These are phyloP conservation scores for Temnothorax nylanderi DNA, from an alignment of 1,140 invertebrate species.

Conservation along the genomic window DNA sequence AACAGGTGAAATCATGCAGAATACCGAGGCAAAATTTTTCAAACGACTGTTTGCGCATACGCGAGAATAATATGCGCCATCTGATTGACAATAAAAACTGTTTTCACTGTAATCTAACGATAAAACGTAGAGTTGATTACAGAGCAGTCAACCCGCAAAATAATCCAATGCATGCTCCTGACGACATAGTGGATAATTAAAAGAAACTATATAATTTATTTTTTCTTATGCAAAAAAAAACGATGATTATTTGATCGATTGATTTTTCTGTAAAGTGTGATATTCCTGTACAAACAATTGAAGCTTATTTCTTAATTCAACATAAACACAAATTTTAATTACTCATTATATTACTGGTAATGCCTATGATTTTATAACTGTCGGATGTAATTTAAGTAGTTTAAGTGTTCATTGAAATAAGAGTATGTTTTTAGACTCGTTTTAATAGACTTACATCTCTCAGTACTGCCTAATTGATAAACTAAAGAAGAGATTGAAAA, in stretches of 20 bases:
- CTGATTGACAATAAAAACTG: not conserved
- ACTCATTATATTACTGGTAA: not conserved
- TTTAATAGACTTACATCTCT: not conserved
- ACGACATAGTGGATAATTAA: not conserved
- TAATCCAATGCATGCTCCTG: not conserved
- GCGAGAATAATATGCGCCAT: not conserved
- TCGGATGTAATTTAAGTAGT: not conserved
- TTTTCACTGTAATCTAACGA: constrained; percentile 41
- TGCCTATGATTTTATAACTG: not conserved
- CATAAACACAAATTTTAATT: not conserved
- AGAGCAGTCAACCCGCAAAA: not conserved
- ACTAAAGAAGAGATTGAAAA: not conserved
- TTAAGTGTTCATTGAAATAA: not conserved
- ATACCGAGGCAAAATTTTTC: not conserved
- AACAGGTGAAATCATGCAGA: constrained; percentile 49
- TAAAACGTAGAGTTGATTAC: constrained; percentile 19
- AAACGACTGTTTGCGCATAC: not conserved
- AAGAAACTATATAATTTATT: not conserved
- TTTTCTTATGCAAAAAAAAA: not conserved
- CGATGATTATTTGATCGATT: not conserved
- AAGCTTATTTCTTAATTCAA: not conserved
- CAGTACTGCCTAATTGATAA: constrained; percentile 5
- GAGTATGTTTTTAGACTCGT: not conserved
- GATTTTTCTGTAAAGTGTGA: not conserved
- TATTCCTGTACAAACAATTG: not conserved